Conservation (phyloP, 2,888 invertebrate genomes). For the Liodrosophila aerea region DNA sequence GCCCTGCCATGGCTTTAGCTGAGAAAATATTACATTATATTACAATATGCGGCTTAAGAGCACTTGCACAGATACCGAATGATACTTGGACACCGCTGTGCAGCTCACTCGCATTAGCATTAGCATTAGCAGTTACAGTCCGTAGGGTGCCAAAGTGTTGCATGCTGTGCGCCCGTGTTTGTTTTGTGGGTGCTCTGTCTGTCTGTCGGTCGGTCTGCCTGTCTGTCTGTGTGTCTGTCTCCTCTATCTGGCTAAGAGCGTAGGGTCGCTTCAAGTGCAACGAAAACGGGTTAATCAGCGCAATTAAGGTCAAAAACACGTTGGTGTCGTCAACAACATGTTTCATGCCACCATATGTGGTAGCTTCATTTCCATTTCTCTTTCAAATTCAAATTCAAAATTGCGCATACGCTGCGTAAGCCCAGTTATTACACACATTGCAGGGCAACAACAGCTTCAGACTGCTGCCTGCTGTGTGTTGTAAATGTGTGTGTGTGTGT, state of each 20-base stretch:
- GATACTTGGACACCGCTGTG: constrained; percentile 18
- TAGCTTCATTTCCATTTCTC: background rate
- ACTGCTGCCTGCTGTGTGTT: constrained; percentile 35
- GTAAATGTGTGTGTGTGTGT: constrained; percentile 7
- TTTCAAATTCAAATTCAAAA: constrained; percentile 54
- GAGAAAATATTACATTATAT: constrained; percentile 14
- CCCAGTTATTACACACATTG: constrained; percentile 63
- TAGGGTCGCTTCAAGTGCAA: constrained; percentile 46
- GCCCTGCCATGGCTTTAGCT: background rate
- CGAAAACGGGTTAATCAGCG: constrained; percentile 74
- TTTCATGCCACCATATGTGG: constrained; percentile 13
- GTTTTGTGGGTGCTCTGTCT: constrained; percentile 4
- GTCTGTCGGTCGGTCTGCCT: background rate
- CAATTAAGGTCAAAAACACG: constrained; percentile 76
- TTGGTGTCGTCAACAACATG: constrained; percentile 50
- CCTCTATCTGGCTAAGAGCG: constrained; percentile 7
- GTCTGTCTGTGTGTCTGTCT: background rate
- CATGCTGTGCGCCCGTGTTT: constrained; percentile 31
- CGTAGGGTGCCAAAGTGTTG: constrained; percentile 36
- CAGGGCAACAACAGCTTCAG: constrained; percentile 34
- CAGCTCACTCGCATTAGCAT: background rate
- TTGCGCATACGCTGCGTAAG: constrained; percentile 74
- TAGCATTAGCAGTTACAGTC: constrained; percentile 20
- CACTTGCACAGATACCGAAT: constrained; percentile 11
- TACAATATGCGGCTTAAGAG: constrained; percentile 6